These are phyloP conservation scores for Netelia virgata DNA, from an alignment of 2,888 invertebrate species.

Conservation along the genomic window DNA sequence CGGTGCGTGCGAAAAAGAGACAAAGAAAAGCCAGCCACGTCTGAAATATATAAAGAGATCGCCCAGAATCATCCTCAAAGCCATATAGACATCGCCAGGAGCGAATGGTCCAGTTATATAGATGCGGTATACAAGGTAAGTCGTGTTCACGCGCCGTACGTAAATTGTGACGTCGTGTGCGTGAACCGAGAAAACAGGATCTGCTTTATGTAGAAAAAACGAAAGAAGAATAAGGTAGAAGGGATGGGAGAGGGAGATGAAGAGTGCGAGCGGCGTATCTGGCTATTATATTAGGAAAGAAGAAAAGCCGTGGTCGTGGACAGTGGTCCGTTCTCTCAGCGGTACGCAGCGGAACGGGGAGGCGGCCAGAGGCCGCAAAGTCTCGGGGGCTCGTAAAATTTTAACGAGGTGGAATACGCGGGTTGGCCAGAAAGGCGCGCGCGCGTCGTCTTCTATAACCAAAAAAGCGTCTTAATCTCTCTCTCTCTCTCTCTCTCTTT, in stretches of 20 bases:
- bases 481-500: too few species aligned
- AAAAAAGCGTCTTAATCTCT: constrained; percentile 30
- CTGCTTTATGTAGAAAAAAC: not conserved
- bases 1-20: not conserved
- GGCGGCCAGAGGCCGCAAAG: constrained; percentile 54
- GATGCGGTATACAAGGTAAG: not conserved
- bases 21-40: not conserved
- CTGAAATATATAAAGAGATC: not conserved
- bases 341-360: constrained; percentile 22
- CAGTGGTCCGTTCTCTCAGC: constrained; percentile 2
- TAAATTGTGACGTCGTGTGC: not conserved
- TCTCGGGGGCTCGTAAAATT: constrained; percentile 70
- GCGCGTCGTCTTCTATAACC: constrained; percentile 16
- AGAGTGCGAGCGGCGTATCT: constrained; percentile 28
- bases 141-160: not conserved
- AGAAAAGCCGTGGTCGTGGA: constrained; percentile 41
- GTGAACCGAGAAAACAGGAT: not conserved
- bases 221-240: not conserved
- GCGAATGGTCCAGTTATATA: constrained; percentile 21
- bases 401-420: constrained; percentile 71
- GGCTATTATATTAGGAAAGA: constrained; percentile 37
- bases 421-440: constrained; percentile 39
- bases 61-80: constrained; percentile 12
- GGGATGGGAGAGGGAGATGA: constrained; percentile 14
- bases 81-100: constrained; percentile 38